Conservation (phyloP, 2,797 vertebrate genomes). For the Microhierax caerulescens region DNA sequence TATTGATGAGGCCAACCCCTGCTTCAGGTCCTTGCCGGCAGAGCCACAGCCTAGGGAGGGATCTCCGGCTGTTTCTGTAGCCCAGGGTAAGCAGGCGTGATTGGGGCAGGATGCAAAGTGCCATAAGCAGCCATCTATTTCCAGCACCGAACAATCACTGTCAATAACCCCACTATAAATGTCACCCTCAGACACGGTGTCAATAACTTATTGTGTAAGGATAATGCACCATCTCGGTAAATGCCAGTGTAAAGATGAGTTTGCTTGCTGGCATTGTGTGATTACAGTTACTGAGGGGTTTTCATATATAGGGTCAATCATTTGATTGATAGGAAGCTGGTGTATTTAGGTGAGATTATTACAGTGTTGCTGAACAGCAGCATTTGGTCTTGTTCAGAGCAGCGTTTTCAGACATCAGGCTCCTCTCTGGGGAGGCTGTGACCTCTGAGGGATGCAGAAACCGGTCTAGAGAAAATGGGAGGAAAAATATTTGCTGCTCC, state of each 20-base stretch:
- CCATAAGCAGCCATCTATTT: background rate
- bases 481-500: slow-evolving; percentile 30
- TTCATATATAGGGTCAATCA: background rate
- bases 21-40: background rate
- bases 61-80: accelerated
- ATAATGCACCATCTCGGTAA: background rate
- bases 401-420: background rate
- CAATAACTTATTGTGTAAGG: background rate
- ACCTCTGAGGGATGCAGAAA: background rate
- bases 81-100: background rate
- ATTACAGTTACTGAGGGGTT: background rate
- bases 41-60: accelerated
- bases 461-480: background rate
- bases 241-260: background rate
- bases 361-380: background rate
- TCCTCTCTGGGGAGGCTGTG: background rate
- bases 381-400: background rate
- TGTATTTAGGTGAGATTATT: background rate
- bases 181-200: background rate
- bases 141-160: background rate
- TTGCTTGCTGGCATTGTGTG: background rate
- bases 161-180: background rate
- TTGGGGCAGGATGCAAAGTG: background rate
- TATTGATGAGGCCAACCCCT: no score
- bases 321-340: background rate